Base-by-base conservation (phyloP, 35 echinoderm and acorn worm species). In the Patiria miniata region DNA sequence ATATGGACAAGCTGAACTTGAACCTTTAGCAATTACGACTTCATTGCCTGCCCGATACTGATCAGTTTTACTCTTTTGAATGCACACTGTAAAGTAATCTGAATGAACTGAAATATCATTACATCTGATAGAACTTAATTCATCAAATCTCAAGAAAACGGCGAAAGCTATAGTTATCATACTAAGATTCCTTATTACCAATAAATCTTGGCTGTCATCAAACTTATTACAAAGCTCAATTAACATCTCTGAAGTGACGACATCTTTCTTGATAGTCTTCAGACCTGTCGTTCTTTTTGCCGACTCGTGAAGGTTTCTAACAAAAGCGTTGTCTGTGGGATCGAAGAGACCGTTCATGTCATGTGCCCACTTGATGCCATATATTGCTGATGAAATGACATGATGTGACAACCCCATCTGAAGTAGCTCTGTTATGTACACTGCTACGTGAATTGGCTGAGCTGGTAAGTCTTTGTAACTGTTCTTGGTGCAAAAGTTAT, bases 1-100 rank as follows among this genome's bases (percentile, higher is more conserved):
- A 0, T 61, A 32, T 9, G 83, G 83, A 42, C 60, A 86, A 5
- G 39, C 18, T 1, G 5, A 8, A 7, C 30, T 39, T 44, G 57
- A 0, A 69, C 54, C 38, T 50, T n/a, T 37, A 19, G 36, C 83
- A 29, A 76, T 37, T 47, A 86, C 0, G 7, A 86, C 17, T 21
- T 44, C 8, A 22, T 56, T 18, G 28, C 53, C 83, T 36, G 36
- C 21, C 21, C 83, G 58, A 34, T 56, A 85, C 15, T 1, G 39
- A 60, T 86, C 83, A 39, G 8, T 86, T 22, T 86, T 86, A 40
- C 83, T 86, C 52, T 77, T 86, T 40, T 36, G 1, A 1, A 86
- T 86, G 29, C 28, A 32, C 12, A 57, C 36, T 18, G 2, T 83
- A 36, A 57, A 51, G 56, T 57, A 47, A 18, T 39, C 39, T 47